Evolutionary conservation across 2,888 invertebrate genomes (phyloP), one percentile per base, ranked within the genome.

Genomic region (Phoenoteleia sp.): DNA sequence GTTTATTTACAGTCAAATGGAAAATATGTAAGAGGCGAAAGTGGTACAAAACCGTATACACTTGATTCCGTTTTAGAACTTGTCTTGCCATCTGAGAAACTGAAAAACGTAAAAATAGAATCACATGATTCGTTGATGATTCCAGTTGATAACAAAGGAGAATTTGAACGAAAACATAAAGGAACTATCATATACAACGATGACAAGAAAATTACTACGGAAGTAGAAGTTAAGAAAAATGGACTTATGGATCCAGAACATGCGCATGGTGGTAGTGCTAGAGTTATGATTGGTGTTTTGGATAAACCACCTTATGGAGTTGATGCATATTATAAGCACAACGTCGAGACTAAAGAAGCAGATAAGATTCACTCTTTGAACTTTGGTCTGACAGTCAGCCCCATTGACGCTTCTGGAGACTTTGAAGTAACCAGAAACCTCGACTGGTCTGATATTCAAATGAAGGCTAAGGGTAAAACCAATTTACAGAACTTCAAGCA

Each of bases 51-150:
- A 87, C 95, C 95, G 33, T 91, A 92, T 27, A 90, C 94, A 2
- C 94, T 95, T n/a, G 95, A 95, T 27, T 82, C 94, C 42, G 92
- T 94, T 0, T 19, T 95, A 0, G 94, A 94, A 3, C 7, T 96
- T 0, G 94, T 95, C 19, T 91, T 96, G 21, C 96, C 96, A 0
- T 94, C 95, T 66, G 95, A 96, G 0, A 95, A 94, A 42, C 93
- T 96, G 0, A 96, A 95, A 72, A 95, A 95, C 84, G 88, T 96
- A 54, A 95, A 95, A 87, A 9, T 75, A 2, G 75, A 75, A 15
- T 47, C 62, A 5, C 81, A 81, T 29, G 81, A 81, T 23, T 52
- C 67, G 83, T 23, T 75, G 36, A 52, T 75, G 49, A n/a, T 91
- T 4, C 91, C 94, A 0, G 66, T 88, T 17, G 87, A 91, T 6